These are phyloP conservation scores for Cheilosia variabilis DNA, from an alignment of 2,888 invertebrate species.

Conservation along the genomic window DNA sequence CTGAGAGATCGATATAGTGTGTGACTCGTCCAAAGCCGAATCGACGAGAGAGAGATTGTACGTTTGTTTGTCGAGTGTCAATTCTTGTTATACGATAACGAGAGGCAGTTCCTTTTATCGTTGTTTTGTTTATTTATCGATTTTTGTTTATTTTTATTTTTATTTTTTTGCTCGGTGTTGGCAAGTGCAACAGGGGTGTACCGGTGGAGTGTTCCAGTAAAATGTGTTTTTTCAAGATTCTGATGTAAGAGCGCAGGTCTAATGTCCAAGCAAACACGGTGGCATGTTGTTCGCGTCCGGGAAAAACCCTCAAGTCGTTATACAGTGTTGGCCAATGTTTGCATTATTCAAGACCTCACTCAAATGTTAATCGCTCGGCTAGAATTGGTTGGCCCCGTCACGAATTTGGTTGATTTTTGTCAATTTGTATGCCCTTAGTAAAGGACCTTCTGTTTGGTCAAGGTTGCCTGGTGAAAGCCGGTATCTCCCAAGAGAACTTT, in stretches of 20 bases:
- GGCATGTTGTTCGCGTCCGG: slow-evolving; percentile 45
- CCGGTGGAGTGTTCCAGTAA: slow-evolving; percentile 10
- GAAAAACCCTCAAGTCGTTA: slow-evolving; percentile 53
- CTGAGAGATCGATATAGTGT: slow-evolving; percentile 67
- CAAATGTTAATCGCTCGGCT: slow-evolving; percentile 48
- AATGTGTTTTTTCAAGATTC: slow-evolving; percentile 35
- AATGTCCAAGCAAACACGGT: slow-evolving; percentile 49
- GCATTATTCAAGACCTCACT: slow-evolving; percentile 56
- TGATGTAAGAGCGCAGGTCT: slow-evolving; percentile 20
- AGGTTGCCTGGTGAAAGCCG: slow-evolving; percentile 48
- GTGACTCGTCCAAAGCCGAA: slow-evolving; percentile 53
- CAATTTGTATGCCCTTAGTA: slow-evolving; percentile 8
- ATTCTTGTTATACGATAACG: slow-evolving; percentile 21
- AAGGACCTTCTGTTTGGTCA: slow-evolving; percentile 25
- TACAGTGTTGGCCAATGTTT: slow-evolving; percentile 60
- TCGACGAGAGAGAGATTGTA: slow-evolving; percentile 60
- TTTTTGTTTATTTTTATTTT: slow-evolving; percentile 5
- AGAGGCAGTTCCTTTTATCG: slow-evolving; percentile 18
- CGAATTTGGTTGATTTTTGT: slow-evolving; percentile 18
- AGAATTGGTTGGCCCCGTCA: slow-evolving; percentile 18
- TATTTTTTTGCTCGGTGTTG: slow-evolving; percentile 1
- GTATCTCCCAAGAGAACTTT: slow-evolving; percentile 23
- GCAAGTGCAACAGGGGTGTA: slow-evolving; percentile 21
- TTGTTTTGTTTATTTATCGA: slow-evolving; percentile 31
- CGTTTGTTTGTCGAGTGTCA: slow-evolving; percentile 56